Evolutionary conservation across 2,113 vertebrate genomes (phyloP), one percentile per base, ranked within the genome.

Genomic region (Anoplopoma fimbria): DNA sequence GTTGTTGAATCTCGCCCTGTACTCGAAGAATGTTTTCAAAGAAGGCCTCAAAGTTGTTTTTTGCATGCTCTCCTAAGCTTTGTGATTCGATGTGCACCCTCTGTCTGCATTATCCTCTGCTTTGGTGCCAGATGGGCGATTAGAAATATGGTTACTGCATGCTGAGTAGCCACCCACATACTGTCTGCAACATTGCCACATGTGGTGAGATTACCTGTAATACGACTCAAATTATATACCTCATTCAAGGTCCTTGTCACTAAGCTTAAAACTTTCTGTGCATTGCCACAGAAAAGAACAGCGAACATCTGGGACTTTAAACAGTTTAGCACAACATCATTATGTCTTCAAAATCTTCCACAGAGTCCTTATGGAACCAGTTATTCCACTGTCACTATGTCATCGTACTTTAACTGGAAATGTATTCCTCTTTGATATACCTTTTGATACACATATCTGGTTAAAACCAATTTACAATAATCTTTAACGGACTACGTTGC

Each of bases 51-150:
- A 70, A 74, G 25, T 38, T 33, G n/a, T 76, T 82, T 42, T 69
- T 19, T 53, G 25, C 58, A 75, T 67, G 81, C 65, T 81, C 6
- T 77, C 73, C 40, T 77, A 62, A 80, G 88, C 80, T 76, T 76
- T 79, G 68, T 68, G 62, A 85, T 53, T 51, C 63, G 23, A 53
- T 73, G 27, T 70, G 72, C 42, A 83, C 51, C 69, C 74, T 61
- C 58, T 60, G 38, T 69, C 38, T 49, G 62, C 55, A 82, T 60
- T 72, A 38, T 69, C 31, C 55, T 83, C 69, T 36, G 33, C 49
- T 69, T 89, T 84, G 69, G 71, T 92, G 76, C 91, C 93, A 93
- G 91, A 93, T 90, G 91, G 90, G 84, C 82, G 84, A 90, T 93
- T 93, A 90, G 75, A 84, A 87, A 77, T 87, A 88, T 82, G 81